Conservation (phyloP, 2,888 invertebrate species). For the Margaritifera margaritifera region DNA sequence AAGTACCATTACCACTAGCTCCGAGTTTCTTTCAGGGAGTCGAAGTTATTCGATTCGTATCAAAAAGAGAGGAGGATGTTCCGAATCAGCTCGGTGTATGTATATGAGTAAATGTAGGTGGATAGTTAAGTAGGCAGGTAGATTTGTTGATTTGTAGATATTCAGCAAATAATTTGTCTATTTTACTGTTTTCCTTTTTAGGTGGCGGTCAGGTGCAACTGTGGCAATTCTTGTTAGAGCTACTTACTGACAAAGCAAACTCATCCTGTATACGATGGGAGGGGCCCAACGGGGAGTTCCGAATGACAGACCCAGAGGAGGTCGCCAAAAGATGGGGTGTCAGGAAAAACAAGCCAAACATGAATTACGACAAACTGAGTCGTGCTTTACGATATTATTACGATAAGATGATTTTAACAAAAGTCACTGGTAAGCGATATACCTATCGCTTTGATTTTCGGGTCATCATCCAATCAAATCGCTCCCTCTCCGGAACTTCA, state of each 20-base stretch:
- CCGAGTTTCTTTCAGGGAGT: too few species aligned
- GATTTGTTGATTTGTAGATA: too few species aligned
- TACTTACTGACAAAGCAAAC: constrained; percentile 84
- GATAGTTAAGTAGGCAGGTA: too few species aligned
- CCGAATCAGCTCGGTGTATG: too few species aligned
- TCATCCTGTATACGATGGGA: constrained; percentile 63
- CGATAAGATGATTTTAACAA: constrained; percentile 71
- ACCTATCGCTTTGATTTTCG: constrained; percentile 64
- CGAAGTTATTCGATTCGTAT: too few species aligned
- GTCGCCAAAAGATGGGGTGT: constrained; percentile 66
- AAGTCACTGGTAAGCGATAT: constrained; percentile 68
- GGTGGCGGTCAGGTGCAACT: constrained; percentile 92
- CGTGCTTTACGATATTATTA: constrained; percentile 72
- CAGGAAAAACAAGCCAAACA: constrained; percentile 67
- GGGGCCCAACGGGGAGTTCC: constrained; percentile 64
- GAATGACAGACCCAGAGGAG: constrained; percentile 67
- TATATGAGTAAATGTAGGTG: too few species aligned
- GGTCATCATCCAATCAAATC: constrained; percentile 39
- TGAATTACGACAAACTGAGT: constrained; percentile 70
- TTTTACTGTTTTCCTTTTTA: constrained; percentile 21
- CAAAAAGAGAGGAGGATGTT: too few species aligned
- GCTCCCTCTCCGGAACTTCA: constrained; percentile 29
- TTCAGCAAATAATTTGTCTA: too few species aligned
- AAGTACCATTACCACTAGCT: too few species aligned
- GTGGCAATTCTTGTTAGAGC: constrained; percentile 98